These are phyloP conservation scores for Poecilia gillii DNA, from an alignment of 2,797 vertebrate genomes.

Conservation along the genomic window DNA sequence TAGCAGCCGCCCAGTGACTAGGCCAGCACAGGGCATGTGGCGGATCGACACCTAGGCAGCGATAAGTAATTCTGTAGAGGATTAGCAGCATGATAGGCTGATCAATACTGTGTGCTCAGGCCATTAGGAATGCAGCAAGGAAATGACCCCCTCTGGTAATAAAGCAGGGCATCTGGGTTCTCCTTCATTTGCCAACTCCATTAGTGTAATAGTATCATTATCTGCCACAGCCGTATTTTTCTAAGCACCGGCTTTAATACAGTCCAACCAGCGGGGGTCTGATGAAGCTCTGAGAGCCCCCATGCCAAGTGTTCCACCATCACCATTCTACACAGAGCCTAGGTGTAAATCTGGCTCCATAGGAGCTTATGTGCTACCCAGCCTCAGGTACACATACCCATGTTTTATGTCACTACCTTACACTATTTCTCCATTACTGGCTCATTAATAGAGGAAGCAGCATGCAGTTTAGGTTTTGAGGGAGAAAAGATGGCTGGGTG, in stretches of 20 bases:
- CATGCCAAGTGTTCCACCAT: constrained; percentile 62
- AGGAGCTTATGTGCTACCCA: constrained; percentile 67
- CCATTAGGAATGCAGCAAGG: constrained; percentile 96
- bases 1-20: constrained; percentile 64
- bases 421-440: constrained; percentile 90
- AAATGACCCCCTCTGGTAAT: constrained; percentile 97
- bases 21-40: constrained; percentile 63
- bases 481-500: constrained; percentile 78
- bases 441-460: constrained; percentile 88
- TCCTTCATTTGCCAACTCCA: constrained; percentile 97
- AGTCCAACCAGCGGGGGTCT: constrained; percentile 76
- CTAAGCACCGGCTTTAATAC: constrained; percentile 72
- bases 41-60: constrained; percentile 89
- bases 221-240: constrained; percentile 93
- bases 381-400: constrained; percentile 79
- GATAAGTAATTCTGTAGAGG: constrained; percentile 97
- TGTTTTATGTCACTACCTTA: constrained; percentile 85
- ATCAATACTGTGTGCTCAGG: constrained; percentile 94
- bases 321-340: constrained; percentile 58
- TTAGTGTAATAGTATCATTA: constrained; percentile 99
- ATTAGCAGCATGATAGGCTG: constrained; percentile 98
- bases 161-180: constrained; percentile 94
- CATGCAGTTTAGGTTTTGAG: constrained; percentile 81
- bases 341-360: constrained; percentile 78
- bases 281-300: constrained; percentile 79